These are phyloP conservation scores for Neoniphon sammara DNA, from an alignment of 2,797 vertebrate species.

Conservation along the genomic window DNA sequence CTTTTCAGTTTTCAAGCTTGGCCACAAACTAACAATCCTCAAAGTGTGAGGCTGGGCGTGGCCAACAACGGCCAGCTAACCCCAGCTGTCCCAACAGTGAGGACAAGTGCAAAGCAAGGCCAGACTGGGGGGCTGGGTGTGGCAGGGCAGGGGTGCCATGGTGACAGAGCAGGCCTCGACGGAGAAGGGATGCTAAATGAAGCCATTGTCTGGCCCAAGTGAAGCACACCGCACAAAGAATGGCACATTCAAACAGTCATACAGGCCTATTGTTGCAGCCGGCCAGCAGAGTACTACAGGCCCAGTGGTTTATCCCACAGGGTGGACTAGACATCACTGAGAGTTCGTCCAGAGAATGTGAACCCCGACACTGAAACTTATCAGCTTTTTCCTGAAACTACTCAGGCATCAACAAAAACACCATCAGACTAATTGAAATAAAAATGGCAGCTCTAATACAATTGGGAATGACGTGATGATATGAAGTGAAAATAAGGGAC, in stretches of 20 bases:
- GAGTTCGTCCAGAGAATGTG: background rate
- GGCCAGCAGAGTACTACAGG: slow-evolving; percentile 53
- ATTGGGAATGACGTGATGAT: background rate
- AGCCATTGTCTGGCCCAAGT: slow-evolving; percentile 84
- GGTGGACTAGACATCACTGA: slow-evolving; percentile 47
- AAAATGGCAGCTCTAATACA: slow-evolving; percentile 8
- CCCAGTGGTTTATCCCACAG: slow-evolving; percentile 66
- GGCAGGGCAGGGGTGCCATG: slow-evolving; percentile 73
- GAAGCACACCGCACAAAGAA: slow-evolving; percentile 83
- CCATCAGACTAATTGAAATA: background rate
- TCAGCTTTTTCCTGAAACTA: background rate
- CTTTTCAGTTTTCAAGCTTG: slow-evolving; percentile 11
- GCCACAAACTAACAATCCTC: slow-evolving; percentile 42
- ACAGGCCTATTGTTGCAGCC: slow-evolving; percentile 81
- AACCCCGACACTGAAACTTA: slow-evolving; percentile 1
- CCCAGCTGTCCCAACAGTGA: slow-evolving; percentile 73
- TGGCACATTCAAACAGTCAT: slow-evolving; percentile 82
- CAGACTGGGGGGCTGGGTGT: slow-evolving; percentile 77
- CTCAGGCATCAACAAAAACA: background rate
- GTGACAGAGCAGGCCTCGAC: slow-evolving; percentile 74
- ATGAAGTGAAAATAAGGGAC: background rate
- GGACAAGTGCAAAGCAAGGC: slow-evolving; percentile 75
- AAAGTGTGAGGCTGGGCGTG: slow-evolving; percentile 68
- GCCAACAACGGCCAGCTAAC: slow-evolving; percentile 62
- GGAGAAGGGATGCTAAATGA: slow-evolving; percentile 83